A percentile compares a stretch with the other conserved stretches of the same genome.
phyloP scores from a whole-genome alignment of 1,140 invertebrate species.

The Lucilia cuprina region DNA sequence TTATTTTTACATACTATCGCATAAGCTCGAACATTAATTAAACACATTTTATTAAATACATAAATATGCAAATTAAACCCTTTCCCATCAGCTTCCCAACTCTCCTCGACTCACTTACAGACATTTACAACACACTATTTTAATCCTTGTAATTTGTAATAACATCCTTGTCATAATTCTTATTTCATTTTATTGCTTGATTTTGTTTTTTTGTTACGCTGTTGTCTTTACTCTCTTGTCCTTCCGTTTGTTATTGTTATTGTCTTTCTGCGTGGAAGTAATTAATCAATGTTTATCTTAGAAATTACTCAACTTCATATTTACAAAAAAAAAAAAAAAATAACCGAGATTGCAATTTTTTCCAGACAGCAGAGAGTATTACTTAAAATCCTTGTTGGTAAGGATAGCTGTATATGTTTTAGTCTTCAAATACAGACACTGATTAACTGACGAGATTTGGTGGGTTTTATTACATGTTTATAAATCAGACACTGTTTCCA shows the following conservation, averaged over 20 bases:
- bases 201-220: background rate
- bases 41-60: background rate
- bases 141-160: conserved; percentile 32
- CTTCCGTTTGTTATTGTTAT: background rate
- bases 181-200: background rate
- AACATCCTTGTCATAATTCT: background rate
- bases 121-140: background rate
- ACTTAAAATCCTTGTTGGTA: no score
- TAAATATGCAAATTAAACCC: background rate
- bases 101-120: no score
- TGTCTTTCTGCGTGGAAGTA: background rate
- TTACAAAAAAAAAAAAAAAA: background rate
- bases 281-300: conserved; percentile 33
- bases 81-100: background rate
- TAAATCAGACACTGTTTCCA: no score
- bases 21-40: no score
- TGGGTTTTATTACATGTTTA: no score
- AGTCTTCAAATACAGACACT: conserved; percentile 17
- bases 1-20: no score
- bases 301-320: conserved; percentile 29
- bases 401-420: background rate
- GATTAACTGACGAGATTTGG: background rate
- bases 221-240: background rate
- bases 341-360: background rate
- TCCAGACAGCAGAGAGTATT: background rate